Evolutionary conservation across 2,113 vertebrate genomes (phyloP).

Genomic region (Heliornis fulica): DNA sequence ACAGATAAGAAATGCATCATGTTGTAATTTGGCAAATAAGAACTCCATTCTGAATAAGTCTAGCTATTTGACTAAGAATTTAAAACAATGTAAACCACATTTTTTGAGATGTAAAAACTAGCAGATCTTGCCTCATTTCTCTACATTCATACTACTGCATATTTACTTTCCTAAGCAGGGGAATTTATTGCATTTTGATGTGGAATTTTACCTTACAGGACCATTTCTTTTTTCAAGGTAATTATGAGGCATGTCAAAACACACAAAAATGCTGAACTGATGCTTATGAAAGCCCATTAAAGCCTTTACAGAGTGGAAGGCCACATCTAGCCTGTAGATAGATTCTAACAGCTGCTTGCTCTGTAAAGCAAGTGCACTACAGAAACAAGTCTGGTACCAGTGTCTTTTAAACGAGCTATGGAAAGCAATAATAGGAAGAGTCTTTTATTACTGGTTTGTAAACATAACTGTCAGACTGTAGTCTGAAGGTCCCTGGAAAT

Average conservation of each 20-base stretch:
- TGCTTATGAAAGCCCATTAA: not conserved
- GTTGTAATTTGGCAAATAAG: not conserved
- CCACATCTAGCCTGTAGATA: slow-evolving; percentile 14
- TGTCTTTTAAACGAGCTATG: slow-evolving; percentile 48
- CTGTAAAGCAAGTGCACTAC: slow-evolving; percentile 38
- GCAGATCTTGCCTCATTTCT: not conserved
- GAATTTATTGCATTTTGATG: not conserved
- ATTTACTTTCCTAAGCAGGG: not conserved
- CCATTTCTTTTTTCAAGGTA: not conserved
- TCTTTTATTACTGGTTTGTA: slow-evolving; percentile 49
- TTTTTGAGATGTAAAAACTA: not conserved
- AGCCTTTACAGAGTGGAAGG: slow-evolving; percentile 38
- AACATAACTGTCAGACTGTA: slow-evolving; percentile 29
- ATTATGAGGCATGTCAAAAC: not conserved
- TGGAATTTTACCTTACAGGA: not conserved
- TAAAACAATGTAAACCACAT: not conserved
- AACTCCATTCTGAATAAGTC: not conserved
- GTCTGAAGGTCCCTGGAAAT: slow-evolving; percentile 63
- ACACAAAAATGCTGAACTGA: not conserved
- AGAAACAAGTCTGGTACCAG: slow-evolving; percentile 61
- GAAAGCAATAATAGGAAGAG: slow-evolving; percentile 61
- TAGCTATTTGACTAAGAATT: not conserved
- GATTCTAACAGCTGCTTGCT: slow-evolving; percentile 13
- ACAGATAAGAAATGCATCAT: not conserved
- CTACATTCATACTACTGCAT: not conserved